Evolutionary conservation across 2,113 vertebrate species (phyloP), one percentile per base, ranked within the genome.

Genomic region (Strigops habroptila): DNA sequence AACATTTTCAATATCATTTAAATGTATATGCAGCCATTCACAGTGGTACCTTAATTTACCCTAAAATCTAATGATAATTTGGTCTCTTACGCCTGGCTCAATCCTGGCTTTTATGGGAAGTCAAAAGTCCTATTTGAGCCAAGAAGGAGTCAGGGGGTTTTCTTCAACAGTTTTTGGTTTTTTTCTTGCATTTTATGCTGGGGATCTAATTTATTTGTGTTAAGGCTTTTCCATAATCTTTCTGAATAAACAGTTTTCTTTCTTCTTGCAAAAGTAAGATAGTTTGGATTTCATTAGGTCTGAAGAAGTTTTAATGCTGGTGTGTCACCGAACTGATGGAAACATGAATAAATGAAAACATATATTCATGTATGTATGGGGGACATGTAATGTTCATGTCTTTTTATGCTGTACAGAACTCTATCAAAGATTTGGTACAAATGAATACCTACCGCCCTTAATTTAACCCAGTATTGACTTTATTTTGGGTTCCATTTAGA

Each of bases 1-100:
- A 93, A 90, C 92, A 83, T 95, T 95, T 94, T 96, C 69, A 92
- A 7, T 94, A 83, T 70, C 37, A 79, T 87, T 94, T 95, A 88
- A 94, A 93, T 48, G 75, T 94, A 91, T 87, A 90, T 73, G 91
- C 43, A 92, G 73, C 86, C 86, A 65, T 91, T 86, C 70, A 63
- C 16, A n/a, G 37, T 48, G 69, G 75, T 55, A 80, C 52, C 21
- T 83, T 49, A 68, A 93, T 95, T 96, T 86, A 91, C 84, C 75
- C 73, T 93, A 90, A 90, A 88, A 78, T 52, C 49, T 88, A 65
- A 84, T 37, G 49, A 95, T 96, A 74, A 84, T 80, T 55, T 69
- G 37, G 48, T 84, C 17, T n/a, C 53, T 85, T 86, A 62, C 51
- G 52, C 13, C 81, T 81, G 63, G 39, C 43, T 35, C 25, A 59